phyloP scores from a whole-genome alignment of 2,113 vertebrate genomes.

The Setophaga petechia region DNA sequence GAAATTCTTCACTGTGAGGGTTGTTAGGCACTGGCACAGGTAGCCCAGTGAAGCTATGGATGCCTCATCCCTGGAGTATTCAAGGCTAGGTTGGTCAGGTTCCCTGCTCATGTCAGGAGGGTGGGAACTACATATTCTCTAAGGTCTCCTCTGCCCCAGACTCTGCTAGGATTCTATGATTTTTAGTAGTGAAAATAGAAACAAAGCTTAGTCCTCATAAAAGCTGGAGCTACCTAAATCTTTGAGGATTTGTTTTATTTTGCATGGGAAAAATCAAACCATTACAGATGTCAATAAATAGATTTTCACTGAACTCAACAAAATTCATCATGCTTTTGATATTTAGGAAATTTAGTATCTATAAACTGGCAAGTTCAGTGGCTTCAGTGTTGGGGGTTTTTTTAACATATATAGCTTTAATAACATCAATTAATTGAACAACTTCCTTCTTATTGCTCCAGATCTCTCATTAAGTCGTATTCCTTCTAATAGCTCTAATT shows the following conservation, averaged over 20 bases:
- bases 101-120: accelerated
- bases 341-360: background rate
- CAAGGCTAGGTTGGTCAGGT: background rate
- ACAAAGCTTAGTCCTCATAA: background rate
- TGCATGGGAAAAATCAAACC: background rate
- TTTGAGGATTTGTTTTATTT: background rate
- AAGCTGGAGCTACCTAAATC: background rate
- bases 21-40: background rate
- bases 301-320: background rate
- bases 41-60: background rate
- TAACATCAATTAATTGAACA: background rate
- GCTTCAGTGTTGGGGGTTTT: background rate
- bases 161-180: background rate
- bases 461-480: background rate
- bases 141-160: background rate
- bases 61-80: background rate
- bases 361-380: background rate
- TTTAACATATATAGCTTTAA: background rate
- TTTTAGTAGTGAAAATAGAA: background rate
- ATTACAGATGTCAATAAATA: background rate
- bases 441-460: background rate
- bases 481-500: background rate
- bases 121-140: background rate
- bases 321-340: background rate
- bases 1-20: background rate